Conservation (phyloP, 2,888 invertebrate species). For the Chloromyia formosa region DNA sequence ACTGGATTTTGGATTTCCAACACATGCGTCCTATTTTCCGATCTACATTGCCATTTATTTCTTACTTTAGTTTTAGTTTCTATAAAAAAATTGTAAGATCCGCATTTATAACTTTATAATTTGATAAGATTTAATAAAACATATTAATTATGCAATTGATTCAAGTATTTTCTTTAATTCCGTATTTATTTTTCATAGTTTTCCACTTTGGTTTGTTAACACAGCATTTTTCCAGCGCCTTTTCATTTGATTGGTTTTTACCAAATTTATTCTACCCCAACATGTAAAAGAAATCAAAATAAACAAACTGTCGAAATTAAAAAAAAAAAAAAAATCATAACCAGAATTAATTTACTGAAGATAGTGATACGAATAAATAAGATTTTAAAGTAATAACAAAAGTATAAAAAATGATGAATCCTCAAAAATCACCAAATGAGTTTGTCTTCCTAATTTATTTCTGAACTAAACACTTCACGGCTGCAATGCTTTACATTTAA, state of each 20-base stretch:
- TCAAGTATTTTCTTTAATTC: background rate
- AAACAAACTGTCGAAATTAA: background rate
- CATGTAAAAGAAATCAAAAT: background rate
- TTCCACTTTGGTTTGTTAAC: background rate
- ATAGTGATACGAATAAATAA: slow-evolving; percentile 38
- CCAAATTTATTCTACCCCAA: background rate
- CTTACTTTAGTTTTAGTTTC: too few relatives aligned
- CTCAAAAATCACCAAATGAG: too few relatives aligned
- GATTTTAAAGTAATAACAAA: slow-evolving; percentile 21
- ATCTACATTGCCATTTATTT: too few relatives aligned
- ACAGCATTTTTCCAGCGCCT: background rate
- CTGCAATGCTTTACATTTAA: too few relatives aligned
- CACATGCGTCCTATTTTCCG: too few relatives aligned
- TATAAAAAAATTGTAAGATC: too few relatives aligned
- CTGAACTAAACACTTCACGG: too few relatives aligned
- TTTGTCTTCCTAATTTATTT: too few relatives aligned
- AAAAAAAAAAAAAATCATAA: slow-evolving; percentile 10
- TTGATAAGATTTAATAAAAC: too few relatives aligned
- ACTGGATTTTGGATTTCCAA: too few relatives aligned
- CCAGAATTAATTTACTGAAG: slow-evolving; percentile 28
- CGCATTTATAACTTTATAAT: too few relatives aligned
- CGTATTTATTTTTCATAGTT: background rate
- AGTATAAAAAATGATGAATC: background rate
- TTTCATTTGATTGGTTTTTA: background rate
- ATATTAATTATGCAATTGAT: too few relatives aligned